Conservation (phyloP, 2,797 vertebrate genomes). For the Poecilia wingei region DNA sequence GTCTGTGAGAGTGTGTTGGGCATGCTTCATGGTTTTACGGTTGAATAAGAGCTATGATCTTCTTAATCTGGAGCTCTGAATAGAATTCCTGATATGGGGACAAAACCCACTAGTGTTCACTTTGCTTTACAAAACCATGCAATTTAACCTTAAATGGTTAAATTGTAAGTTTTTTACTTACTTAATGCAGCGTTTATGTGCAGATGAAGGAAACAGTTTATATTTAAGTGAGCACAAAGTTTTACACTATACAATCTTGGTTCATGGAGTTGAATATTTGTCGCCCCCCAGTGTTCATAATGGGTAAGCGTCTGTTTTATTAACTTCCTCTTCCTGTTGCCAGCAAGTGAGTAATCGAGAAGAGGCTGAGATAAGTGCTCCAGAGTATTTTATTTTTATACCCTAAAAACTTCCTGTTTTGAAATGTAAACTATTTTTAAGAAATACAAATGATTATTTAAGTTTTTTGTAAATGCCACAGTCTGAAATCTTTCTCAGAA, state of each 20-base stretch:
- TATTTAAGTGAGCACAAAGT: neutral
- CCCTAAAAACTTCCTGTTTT: neutral
- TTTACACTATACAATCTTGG: neutral
- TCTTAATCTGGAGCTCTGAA: conserved; percentile 68
- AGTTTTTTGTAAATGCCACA: conserved; percentile 7
- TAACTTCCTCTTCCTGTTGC: neutral
- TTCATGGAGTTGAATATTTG: conserved; percentile 16
- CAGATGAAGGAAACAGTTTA: neutral
- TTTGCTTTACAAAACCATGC: conserved; percentile 20
- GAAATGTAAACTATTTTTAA: conserved; percentile 4
- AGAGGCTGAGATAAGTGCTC: neutral
- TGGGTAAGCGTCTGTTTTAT: neutral
- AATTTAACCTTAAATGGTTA: neutral
- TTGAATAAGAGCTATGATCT: conserved; percentile 73
- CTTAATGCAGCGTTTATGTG: neutral
- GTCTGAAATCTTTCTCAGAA: neutral
- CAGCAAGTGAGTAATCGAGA: neutral
- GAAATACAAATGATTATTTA: neutral
- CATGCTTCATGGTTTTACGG: conserved; percentile 73
- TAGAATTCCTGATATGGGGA: conserved; percentile 65
- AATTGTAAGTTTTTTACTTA: neutral
- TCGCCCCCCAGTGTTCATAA: conserved; percentile 64
- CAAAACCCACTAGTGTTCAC: conserved; percentile 7
- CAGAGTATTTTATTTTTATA: conserved; percentile 3
- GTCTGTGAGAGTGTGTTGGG: conserved; percentile 68